Evolutionary conservation across 2,888 invertebrate species (phyloP).

Genomic region (Brachyptera risi): DNA sequence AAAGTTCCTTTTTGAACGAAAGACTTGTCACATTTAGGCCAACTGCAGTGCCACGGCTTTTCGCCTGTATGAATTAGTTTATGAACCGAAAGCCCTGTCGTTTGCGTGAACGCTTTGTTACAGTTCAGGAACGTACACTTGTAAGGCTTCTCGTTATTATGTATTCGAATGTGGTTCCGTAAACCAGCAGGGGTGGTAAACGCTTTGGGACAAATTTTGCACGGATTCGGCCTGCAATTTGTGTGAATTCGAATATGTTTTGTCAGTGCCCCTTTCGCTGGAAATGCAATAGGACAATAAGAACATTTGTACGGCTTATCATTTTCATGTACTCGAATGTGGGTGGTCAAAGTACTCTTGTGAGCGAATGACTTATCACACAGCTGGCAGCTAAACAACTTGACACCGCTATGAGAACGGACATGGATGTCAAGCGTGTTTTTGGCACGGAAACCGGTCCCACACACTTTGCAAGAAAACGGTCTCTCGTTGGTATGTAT

Average conservation of each 20-base stretch:
- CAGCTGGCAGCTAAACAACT: background rate
- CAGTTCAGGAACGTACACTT: background rate
- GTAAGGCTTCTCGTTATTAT: background rate
- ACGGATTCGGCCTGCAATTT: background rate
- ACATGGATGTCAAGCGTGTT: background rate
- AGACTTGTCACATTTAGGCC: background rate
- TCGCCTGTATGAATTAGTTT: background rate
- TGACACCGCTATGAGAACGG: background rate
- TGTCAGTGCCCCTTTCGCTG: background rate
- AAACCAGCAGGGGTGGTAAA: background rate
- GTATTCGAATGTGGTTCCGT: background rate
- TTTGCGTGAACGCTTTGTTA: background rate
- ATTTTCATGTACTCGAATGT: background rate
- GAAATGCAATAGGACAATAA: background rate
- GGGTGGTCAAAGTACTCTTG: background rate
- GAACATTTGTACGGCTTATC: background rate
- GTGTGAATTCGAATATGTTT: constrained; percentile 1
- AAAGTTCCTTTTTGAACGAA: background rate
- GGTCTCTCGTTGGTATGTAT: background rate
- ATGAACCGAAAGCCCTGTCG: background rate
- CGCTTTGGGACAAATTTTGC: background rate
- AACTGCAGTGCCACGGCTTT: background rate
- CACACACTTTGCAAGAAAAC: background rate
- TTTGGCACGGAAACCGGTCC: background rate
- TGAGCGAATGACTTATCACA: background rate